phyloP scores from a whole-genome alignment of 2,113 vertebrate genomes.

The Cephalopholis sonnerati region DNA sequence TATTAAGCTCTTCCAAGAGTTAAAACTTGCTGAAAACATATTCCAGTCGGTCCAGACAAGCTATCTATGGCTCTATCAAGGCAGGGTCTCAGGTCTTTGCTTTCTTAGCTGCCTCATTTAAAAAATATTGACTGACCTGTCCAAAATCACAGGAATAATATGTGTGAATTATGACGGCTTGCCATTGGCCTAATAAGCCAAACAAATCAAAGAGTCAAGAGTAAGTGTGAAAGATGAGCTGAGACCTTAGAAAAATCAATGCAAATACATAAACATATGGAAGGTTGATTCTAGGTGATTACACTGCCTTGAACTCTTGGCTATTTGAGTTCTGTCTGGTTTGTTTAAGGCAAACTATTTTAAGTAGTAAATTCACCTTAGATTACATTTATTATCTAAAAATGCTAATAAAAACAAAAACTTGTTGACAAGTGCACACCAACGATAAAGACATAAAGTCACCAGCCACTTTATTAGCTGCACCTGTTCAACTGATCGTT shows the following conservation, averaged over 20 bases:
- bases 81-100: neutral
- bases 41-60: neutral
- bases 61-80: constrained; percentile 1
- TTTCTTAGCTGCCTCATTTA: constrained; percentile 1
- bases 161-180: constrained; percentile 13
- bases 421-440: neutral
- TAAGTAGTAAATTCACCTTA: neutral
- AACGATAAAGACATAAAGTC: neutral
- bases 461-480: no score
- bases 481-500: no score
- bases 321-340: neutral
- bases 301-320: neutral
- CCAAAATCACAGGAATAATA: constrained; percentile 16
- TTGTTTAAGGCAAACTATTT: neutral
- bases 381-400: neutral
- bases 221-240: constrained; percentile 15
- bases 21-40: neutral
- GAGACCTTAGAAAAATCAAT: neutral
- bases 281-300: neutral
- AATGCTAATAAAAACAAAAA: neutral
- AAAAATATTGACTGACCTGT: constrained; percentile 33
- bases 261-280: neutral
- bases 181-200: constrained; percentile 17
- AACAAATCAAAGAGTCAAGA: constrained; percentile 27
- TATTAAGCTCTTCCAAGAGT: neutral